Percentiles rank a stretch among this genome's conserved stretches.
Conservation (phyloP, 1,140 invertebrate genomes). For the Drosophila subobscura region DNA sequence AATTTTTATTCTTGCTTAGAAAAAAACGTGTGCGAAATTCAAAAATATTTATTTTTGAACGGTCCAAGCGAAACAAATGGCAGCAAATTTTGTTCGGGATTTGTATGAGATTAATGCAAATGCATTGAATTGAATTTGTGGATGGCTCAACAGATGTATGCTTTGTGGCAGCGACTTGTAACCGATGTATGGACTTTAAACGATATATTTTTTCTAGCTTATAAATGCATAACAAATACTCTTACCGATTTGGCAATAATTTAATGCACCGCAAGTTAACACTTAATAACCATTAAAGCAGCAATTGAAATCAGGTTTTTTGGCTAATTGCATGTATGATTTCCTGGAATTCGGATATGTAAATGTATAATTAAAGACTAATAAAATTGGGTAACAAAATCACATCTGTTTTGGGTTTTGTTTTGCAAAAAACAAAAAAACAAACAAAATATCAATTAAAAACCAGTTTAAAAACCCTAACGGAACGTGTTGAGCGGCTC, state of each 20-base stretch:
- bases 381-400: background rate
- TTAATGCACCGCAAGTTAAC: background rate
- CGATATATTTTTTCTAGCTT: too few species aligned
- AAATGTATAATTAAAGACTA: constrained; percentile 11
- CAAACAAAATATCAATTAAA: background rate
- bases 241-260: too few species aligned
- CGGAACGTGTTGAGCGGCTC: background rate
- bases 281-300: background rate
- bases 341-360: constrained; percentile 36
- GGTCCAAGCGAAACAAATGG: constrained; percentile 35
- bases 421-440: constrained; percentile 9
- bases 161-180: too few species aligned
- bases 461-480: constrained; percentile 30
- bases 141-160: background rate
- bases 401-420: constrained; percentile 26
- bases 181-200: too few species aligned
- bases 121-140: constrained; percentile 24
- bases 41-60: constrained; percentile 38
- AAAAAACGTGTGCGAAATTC: constrained; percentile 63
- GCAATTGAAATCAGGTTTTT: background rate
- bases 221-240: too few species aligned
- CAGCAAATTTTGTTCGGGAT: constrained; percentile 9
- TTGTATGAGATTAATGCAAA: constrained; percentile 34
- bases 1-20: constrained; percentile 29
- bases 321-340: constrained; percentile 8